These are phyloP conservation scores for Harpegnathos saltator DNA, from an alignment of 1,140 invertebrate genomes.

Conservation along the genomic window DNA sequence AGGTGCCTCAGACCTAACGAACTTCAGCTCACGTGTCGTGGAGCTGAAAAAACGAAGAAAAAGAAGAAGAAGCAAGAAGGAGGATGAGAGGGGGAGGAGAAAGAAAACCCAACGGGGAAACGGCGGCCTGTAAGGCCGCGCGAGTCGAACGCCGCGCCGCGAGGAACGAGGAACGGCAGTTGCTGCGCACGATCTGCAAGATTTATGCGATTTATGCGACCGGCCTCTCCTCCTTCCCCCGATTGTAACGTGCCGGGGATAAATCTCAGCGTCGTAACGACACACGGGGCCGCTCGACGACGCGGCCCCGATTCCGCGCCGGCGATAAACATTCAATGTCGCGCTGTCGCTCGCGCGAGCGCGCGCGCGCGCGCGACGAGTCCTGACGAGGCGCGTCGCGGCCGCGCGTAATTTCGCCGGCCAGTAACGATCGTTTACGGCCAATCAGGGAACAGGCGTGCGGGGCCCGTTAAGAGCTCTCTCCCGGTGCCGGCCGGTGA, in stretches of 20 bases:
- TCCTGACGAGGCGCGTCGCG: slow-evolving; percentile 23
- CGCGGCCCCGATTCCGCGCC: not conserved
- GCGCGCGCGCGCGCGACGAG: too few relatives aligned
- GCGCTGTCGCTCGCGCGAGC: not conserved
- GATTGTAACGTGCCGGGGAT: too few relatives aligned
- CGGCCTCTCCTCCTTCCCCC: not conserved
- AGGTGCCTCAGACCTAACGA: not conserved
- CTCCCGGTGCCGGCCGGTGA: slow-evolving; percentile 54
- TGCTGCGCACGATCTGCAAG: not conserved
- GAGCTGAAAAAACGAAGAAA: not conserved
- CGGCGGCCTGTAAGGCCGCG: not conserved
- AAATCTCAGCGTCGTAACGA: slow-evolving; percentile 58
- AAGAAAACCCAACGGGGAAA: too few relatives aligned
- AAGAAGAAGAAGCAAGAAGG: not conserved
- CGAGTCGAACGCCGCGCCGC: too few relatives aligned
- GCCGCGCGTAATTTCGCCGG: slow-evolving; percentile 62
- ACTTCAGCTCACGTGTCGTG: not conserved
- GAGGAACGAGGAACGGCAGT: not conserved
- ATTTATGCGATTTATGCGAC: slow-evolving; percentile 44
- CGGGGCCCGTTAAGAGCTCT: slow-evolving; percentile 65
- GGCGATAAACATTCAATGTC: slow-evolving; percentile 30
- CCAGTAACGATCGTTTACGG: slow-evolving; percentile 75
- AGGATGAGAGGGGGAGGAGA: too few relatives aligned
- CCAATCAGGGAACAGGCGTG: slow-evolving; percentile 71
- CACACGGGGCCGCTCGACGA: slow-evolving; percentile 11